Conservation (phyloP, 2,888 invertebrate genomes). For the Ypsolopha scabrella region DNA sequence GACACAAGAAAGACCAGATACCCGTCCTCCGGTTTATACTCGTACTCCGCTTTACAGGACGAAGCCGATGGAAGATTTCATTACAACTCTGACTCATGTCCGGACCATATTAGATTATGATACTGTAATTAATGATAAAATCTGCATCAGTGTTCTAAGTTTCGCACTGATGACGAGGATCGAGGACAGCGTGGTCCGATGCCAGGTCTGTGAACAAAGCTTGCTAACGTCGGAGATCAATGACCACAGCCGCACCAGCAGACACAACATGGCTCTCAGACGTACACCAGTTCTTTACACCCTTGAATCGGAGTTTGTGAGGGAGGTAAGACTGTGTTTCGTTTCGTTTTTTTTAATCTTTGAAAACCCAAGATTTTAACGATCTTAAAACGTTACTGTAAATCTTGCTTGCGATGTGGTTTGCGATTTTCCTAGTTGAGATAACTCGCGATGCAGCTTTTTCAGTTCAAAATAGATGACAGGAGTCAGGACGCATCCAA, state of each 20-base stretch:
- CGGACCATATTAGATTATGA: conserved; percentile 11
- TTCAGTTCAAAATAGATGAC: too few relatives aligned
- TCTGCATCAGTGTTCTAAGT: conserved; percentile 17
- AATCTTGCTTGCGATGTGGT: too few relatives aligned
- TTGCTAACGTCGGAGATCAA: conserved; percentile 3
- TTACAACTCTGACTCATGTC: conserved; percentile 8
- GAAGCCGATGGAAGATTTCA: conserved; percentile 7
- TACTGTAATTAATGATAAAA: conserved; percentile 23
- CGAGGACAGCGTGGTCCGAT: conserved; percentile 7
- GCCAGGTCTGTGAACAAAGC: conserved; percentile 15
- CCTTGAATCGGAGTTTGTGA: neutral
- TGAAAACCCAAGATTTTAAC: too few relatives aligned
- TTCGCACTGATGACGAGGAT: conserved; percentile 13
- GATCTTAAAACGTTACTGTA: too few relatives aligned
- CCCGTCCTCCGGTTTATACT: too few relatives aligned
- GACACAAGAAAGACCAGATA: neutral
- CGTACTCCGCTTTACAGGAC: neutral
- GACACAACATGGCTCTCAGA: conserved; percentile 12
- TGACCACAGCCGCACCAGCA: conserved; percentile 7
- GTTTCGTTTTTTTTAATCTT: too few relatives aligned
- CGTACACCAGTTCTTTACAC: conserved; percentile 15
- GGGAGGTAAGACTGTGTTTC: conserved; percentile 3
- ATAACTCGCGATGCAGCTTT: too few relatives aligned
- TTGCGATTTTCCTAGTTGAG: too few relatives aligned
- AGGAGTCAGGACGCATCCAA: too few relatives aligned